phyloP scores from a whole-genome alignment of 2,888 invertebrate genomes.

The Lapara coniferarum region DNA sequence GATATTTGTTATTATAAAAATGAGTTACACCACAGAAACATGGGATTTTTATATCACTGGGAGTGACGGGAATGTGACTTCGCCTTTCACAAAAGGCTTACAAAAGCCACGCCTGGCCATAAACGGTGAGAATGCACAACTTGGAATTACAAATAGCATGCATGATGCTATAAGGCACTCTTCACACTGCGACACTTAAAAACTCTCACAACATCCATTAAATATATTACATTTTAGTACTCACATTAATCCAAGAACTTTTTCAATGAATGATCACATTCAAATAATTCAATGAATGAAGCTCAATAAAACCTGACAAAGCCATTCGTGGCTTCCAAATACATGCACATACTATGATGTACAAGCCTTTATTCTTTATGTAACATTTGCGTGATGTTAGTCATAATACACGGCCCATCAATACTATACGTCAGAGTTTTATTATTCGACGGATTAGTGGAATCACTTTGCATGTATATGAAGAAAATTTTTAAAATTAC shows the following conservation, averaged over 20 bases:
- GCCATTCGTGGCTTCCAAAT: background rate
- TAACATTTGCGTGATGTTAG: slow-evolving; percentile 11
- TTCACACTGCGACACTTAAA: no score
- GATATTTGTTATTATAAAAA: no score
- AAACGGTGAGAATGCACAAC: no score
- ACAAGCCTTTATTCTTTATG: slow-evolving; percentile 1
- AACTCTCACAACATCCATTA: no score
- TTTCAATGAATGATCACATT: slow-evolving; percentile 6
- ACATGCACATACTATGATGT: background rate
- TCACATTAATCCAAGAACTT: background rate
- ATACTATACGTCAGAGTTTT: background rate
- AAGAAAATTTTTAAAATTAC: background rate
- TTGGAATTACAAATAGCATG: no score
- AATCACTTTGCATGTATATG: background rate
- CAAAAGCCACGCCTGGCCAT: no score
- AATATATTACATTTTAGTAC: no score
- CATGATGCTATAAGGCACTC: no score
- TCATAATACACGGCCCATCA: background rate
- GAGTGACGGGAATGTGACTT: no score
- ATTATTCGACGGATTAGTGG: slow-evolving; percentile 1
- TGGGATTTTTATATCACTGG: no score
- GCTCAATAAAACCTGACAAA: background rate
- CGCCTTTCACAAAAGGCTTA: no score
- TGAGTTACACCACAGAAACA: no score
- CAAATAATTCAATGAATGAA: slow-evolving; percentile 1